Conservation (phyloP, 1,140 invertebrate genomes). For the Diuraphis noxia region DNA sequence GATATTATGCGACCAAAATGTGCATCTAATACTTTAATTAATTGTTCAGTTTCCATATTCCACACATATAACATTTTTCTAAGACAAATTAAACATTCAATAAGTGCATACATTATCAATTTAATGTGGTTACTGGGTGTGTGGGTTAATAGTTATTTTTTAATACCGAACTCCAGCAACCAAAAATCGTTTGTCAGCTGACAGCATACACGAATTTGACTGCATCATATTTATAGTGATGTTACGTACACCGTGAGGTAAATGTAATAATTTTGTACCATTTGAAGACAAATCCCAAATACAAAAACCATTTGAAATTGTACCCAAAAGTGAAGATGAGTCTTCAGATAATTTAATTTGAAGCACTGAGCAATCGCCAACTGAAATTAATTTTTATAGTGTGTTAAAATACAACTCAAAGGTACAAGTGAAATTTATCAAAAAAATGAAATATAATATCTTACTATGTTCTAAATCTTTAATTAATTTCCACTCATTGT, state of each 20-base stretch:
- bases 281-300: slow-evolving; percentile 67
- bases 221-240: slow-evolving; percentile 82
- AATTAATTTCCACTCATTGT: slow-evolving; percentile 59
- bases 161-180: slow-evolving; percentile 86
- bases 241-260: slow-evolving; percentile 89
- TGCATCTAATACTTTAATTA: slow-evolving; percentile 92
- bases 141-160: slow-evolving; percentile 26
- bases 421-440: background rate
- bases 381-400: background rate
- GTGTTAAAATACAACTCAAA: background rate
- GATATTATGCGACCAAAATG: slow-evolving; percentile 97
- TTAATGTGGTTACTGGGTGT: background rate
- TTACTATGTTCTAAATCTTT: slow-evolving; percentile 31
- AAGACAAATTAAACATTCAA: slow-evolving; percentile 56
- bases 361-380: slow-evolving; percentile 68
- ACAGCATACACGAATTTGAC: slow-evolving; percentile 89
- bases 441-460: background rate
- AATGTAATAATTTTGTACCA: slow-evolving; percentile 68
- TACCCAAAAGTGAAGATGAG: slow-evolving; percentile 79
- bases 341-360: slow-evolving; percentile 81
- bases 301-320: slow-evolving; percentile 80
- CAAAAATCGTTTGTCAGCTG: slow-evolving; percentile 85
- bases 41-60: slow-evolving; percentile 75
- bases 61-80: slow-evolving; percentile 96
- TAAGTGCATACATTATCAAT: background rate